Percentiles rank a stretch among this genome's conserved stretches.
Conservation (phyloP, 1,140 invertebrate genomes). For the Rhysida immarginata region DNA sequence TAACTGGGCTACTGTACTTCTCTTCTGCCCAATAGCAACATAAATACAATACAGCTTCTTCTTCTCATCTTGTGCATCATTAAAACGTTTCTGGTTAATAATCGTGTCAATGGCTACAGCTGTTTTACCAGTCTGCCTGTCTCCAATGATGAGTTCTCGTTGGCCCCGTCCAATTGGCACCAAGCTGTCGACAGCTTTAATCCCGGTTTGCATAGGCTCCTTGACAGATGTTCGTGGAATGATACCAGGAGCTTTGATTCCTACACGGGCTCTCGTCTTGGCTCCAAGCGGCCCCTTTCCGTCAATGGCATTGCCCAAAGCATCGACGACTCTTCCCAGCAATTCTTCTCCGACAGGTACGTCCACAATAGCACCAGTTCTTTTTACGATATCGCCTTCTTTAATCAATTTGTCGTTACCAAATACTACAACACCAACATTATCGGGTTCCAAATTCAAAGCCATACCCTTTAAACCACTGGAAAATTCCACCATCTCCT, state of each 20-base stretch:
- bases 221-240: slow-evolving; percentile 96
- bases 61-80: slow-evolving; percentile 88
- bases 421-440: slow-evolving; percentile 99
- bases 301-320: slow-evolving; percentile 93
- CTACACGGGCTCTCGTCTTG: slow-evolving; percentile 70
- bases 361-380: slow-evolving; percentile 99
- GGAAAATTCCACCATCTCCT: slow-evolving; percentile 99
- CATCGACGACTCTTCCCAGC: slow-evolving; percentile 96
- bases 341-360: slow-evolving; percentile 93
- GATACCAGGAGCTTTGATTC: slow-evolving; percentile 98
- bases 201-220: slow-evolving; percentile 99
- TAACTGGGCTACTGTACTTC: slow-evolving; percentile 98
- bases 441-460: slow-evolving; percentile 99
- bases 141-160: slow-evolving; percentile 99
- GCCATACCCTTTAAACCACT: slow-evolving; percentile 99
- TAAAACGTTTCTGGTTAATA: slow-evolving; percentile 99
- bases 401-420: slow-evolving; percentile 99
- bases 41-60: slow-evolving; percentile 99
- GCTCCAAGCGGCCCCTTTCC: slow-evolving; percentile 43
- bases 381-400: slow-evolving; percentile 98
- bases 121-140: slow-evolving; percentile 99
- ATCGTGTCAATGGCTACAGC: slow-evolving; percentile 99
- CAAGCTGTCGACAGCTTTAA: slow-evolving; percentile 97
- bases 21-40: slow-evolving; percentile 98
- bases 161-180: slow-evolving; percentile 99